phyloP scores from a whole-genome alignment of 2,888 invertebrate species.

The Drosophila fungiperda region DNA sequence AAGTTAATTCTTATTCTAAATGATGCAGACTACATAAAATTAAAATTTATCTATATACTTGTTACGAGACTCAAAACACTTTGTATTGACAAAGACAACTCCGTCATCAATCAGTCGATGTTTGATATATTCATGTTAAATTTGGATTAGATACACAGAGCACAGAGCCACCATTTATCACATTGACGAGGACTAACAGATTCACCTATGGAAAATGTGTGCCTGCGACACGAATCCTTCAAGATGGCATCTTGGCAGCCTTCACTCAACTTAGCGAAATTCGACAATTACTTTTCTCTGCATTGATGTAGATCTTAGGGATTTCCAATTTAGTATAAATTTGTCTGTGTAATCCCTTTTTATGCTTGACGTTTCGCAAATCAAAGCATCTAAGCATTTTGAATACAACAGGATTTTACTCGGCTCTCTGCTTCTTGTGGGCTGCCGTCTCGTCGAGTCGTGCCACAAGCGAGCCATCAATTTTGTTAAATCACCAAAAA shows the following conservation, averaged over 20 bases:
- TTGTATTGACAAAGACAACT: not conserved
- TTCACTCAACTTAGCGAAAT: conserved; percentile 32
- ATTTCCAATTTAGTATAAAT: conserved; percentile 22
- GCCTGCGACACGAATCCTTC: conserved; percentile 22
- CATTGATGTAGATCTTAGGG: conserved; percentile 25
- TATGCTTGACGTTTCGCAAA: conserved; percentile 39
- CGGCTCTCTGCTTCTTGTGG: conserved; percentile 4
- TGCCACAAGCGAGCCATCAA: conserved; percentile 70
- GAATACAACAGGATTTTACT: conserved; percentile 28
- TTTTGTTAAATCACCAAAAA: conserved; percentile 75
- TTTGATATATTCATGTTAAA: conserved; percentile 13
- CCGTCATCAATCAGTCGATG: not conserved
- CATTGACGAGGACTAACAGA: conserved; percentile 16
- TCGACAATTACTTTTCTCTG: conserved; percentile 26
- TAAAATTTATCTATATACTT: not conserved
- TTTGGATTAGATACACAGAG: conserved; percentile 7
- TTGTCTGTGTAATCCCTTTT: conserved; percentile 41
- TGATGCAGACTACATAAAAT: not conserved
- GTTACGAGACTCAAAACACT: not conserved
- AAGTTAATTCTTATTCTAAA: not conserved
- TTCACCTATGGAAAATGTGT: conserved; percentile 19
- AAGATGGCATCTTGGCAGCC: conserved; percentile 25
- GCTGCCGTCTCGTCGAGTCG: conserved; percentile 36
- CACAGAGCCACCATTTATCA: conserved; percentile 16
- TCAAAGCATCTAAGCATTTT: conserved; percentile 65